Percentiles rank a stretch among this genome's conserved stretches.
These are phyloP conservation scores for Nephila pilipes DNA, from an alignment of 1,140 invertebrate species.

Conservation along the genomic window DNA sequence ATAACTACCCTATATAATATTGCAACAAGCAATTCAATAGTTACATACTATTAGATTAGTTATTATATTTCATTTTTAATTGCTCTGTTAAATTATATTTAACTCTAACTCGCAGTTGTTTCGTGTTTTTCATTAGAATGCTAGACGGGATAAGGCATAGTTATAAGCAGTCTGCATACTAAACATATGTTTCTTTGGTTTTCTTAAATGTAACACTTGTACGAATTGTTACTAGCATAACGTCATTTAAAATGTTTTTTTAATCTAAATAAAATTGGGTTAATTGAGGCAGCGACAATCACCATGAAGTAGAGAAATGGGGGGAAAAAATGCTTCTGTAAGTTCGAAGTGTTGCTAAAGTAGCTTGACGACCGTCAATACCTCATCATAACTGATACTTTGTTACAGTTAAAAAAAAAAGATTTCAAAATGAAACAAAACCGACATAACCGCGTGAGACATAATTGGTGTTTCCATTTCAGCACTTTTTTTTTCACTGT, in stretches of 20 bases:
- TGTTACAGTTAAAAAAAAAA: not conserved
- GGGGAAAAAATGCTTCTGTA: not conserved
- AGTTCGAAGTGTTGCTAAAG: not conserved
- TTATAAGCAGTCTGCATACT: too few relatives aligned
- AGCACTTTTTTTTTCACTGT: not conserved
- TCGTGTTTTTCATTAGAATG: too few relatives aligned
- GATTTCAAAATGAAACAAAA: not conserved
- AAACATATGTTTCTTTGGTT: too few relatives aligned
- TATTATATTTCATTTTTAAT: too few relatives aligned
- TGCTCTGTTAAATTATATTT: too few relatives aligned
- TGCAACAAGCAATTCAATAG: too few relatives aligned
- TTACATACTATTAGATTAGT: too few relatives aligned
- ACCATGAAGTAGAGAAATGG: not conserved
- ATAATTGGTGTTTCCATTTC: constrained; percentile 13
- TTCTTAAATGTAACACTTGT: not conserved
- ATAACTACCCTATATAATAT: too few relatives aligned
- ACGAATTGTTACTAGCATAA: not conserved
- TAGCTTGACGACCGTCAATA: not conserved
- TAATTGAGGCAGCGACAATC: not conserved
- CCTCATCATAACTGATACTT: not conserved
- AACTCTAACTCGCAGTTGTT: too few relatives aligned
- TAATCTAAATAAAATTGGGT: not conserved
- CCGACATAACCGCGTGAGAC: not conserved
- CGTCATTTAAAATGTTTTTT: not conserved
- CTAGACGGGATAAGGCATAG: too few relatives aligned